phyloP scores from a whole-genome alignment of 2,888 invertebrate genomes.

The Baccha elongata region DNA sequence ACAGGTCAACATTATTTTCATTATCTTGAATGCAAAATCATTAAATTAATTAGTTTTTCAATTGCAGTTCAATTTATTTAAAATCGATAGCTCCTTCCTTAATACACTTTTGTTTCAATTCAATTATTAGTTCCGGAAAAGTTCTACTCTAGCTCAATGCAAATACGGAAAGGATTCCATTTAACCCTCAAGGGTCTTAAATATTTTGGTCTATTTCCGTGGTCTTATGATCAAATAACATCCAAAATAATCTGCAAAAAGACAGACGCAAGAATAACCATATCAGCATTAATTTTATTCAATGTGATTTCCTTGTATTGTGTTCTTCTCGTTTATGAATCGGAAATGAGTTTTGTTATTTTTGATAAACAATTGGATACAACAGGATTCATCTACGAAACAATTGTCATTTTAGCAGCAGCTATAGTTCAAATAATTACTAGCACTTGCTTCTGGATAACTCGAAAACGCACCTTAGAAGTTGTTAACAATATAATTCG shows the following conservation, averaged over 20 bases:
- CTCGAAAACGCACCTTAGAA: neutral
- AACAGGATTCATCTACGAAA: neutral
- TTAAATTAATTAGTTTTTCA: too few species aligned
- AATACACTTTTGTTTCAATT: too few species aligned
- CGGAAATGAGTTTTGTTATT: neutral
- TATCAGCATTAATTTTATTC: neutral
- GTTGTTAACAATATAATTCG: neutral
- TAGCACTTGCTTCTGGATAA: neutral
- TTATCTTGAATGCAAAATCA: too few species aligned
- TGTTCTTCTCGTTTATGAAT: neutral
- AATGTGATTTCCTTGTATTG: neutral
- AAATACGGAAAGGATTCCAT: constrained; percentile 28
- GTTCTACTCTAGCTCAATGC: constrained; percentile 42
- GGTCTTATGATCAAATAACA: neutral
- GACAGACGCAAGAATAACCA: neutral
- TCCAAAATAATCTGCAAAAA: neutral
- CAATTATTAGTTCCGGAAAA: neutral
- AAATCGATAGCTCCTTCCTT: too few species aligned
- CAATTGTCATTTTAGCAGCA: neutral
- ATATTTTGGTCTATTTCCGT: neutral
- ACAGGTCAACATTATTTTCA: too few species aligned
- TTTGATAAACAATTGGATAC: neutral
- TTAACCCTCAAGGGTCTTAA: neutral
- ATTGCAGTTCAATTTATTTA: too few species aligned
- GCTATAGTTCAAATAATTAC: neutral